Evolutionary conservation across 2,888 invertebrate genomes (phyloP), one percentile per base, ranked within the genome.

Genomic region (Drosophila merina): DNA sequence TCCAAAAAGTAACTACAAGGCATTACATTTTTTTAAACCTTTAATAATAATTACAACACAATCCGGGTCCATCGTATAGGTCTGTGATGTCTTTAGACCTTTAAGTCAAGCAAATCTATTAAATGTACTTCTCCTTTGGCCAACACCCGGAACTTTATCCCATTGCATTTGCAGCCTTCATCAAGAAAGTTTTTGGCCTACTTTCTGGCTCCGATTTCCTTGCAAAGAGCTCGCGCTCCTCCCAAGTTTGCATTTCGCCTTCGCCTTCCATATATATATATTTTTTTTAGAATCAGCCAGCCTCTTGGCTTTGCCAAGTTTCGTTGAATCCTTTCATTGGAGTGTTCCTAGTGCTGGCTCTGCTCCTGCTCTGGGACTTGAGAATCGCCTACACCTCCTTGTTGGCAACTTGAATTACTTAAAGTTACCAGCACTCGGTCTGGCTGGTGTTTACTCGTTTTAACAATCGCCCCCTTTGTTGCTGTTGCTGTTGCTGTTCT

Each of bases 321-420:
- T 54, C 55, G 26, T 33, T 47, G 67, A 64, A 54, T 64, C 64
- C 64, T 64, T 64, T 64, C 64, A 64, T 54, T 66, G 54, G 67
- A 25, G 25, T 44, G 25, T 10, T 66, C 26, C 64, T 54, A 33
- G 33, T 33, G 36, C 36, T 36, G 36, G 20, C 20, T 20, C 36
- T 36, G 36, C 36, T 36, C n/a, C 36, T 36, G n/a, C 36, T 12
- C 6, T 6, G 59, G 30, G 60, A 48, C 59, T 60, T 33, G 12
- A 12, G 45, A 25, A 20, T 25, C 50, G 42, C 33, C 10, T 54
- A 14, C 36, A 12, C 44, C 63, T 44, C 25, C 59, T 45, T 68
- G 56, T 62, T 52, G 66, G 47, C 67, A 80, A 72, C 78, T 84
- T 69, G 68, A 80, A 76, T 84, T 76, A 76, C 72, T 76, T 78